Conservation (phyloP, 2,888 invertebrate genomes). For the Pyrgus malvae region DNA sequence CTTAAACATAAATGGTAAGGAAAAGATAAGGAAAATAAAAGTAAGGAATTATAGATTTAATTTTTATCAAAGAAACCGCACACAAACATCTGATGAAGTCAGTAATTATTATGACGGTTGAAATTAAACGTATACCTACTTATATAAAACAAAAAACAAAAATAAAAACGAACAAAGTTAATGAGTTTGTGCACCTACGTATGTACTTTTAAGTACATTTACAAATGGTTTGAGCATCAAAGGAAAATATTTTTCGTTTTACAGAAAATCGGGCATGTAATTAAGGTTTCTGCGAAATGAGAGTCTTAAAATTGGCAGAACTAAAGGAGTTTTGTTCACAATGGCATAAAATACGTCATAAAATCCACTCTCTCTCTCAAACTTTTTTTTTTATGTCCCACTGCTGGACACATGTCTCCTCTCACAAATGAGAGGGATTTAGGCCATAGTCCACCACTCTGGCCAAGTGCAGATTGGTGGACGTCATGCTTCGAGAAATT, state of each 20-base stretch:
- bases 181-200: slow-evolving; percentile 7
- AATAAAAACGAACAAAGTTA: not conserved
- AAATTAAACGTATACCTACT: not conserved
- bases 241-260: slow-evolving; percentile 12
- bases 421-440: no score
- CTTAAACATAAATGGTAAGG: no score
- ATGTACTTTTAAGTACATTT: not conserved
- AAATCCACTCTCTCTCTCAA: no score
- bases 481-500: no score
- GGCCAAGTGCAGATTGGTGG: no score
- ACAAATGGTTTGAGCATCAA: slow-evolving; percentile 6
- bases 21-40: not conserved
- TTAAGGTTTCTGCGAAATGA: slow-evolving; percentile 3
- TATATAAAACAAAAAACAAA: slow-evolving; percentile 3
- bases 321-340: not conserved
- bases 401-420: no score
- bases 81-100: not conserved
- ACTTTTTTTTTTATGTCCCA: no score
- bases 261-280: slow-evolving; percentile 5
- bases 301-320: not conserved
- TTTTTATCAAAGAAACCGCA: not conserved
- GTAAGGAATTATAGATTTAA: not conserved
- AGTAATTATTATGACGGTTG: not conserved
- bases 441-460: no score
- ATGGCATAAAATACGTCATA: not conserved